Percentiles rank a stretch among this genome's conserved stretches.
Conservation (phyloP, 2,797 vertebrate genomes). For the Melanotaenia parkinsoni region DNA sequence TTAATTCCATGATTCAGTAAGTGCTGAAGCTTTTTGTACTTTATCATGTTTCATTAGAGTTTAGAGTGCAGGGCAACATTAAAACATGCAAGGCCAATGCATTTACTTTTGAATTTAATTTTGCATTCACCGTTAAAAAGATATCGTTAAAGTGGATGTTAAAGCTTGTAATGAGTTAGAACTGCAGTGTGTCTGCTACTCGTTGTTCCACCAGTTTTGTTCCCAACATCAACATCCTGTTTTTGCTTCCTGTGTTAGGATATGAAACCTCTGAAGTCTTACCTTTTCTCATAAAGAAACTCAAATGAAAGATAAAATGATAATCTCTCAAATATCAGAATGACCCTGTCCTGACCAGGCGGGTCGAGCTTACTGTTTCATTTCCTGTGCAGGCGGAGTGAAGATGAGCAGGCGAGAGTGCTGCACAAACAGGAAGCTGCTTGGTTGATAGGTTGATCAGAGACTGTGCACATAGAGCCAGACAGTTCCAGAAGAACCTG, state of each 20-base stretch:
- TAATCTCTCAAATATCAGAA: conserved; percentile 37
- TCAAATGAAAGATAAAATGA: conserved; percentile 36
- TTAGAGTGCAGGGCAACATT: background rate
- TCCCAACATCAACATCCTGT: background rate
- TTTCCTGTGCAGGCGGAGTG: conserved; percentile 59
- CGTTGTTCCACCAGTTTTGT: background rate
- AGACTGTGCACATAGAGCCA: background rate
- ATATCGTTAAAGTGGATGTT: background rate
- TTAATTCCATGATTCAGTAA: background rate
- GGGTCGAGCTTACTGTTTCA: conserved; percentile 37
- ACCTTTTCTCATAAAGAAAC: conserved; percentile 51
- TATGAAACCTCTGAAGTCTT: conserved; percentile 21
- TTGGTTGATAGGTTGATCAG: conserved; percentile 3
- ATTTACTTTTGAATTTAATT: background rate
- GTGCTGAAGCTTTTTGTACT: too few species aligned
- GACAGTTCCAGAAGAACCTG: background rate
- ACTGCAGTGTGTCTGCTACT: background rate
- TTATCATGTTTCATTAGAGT: background rate
- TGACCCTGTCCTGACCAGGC: background rate
- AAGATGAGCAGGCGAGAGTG: background rate
- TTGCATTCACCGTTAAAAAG: background rate
- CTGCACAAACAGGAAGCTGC: conserved; percentile 36
- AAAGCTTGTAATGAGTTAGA: background rate
- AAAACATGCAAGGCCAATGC: background rate
- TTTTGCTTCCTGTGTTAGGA: conserved; percentile 18